Conservation (phyloP, 2,113 vertebrate species). For the Carassius auratus region DNA sequence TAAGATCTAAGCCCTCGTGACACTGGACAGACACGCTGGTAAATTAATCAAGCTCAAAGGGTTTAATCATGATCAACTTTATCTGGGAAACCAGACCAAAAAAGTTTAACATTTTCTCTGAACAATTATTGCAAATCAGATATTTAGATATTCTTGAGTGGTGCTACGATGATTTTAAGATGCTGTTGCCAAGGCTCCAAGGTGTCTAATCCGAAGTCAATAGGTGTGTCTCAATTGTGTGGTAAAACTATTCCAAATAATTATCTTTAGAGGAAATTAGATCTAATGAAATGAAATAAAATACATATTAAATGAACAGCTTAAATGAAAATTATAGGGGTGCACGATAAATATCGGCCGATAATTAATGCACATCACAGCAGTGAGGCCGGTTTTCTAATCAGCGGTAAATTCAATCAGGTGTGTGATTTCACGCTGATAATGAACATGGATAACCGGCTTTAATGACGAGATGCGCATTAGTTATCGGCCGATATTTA, state of each 20-base stretch:
- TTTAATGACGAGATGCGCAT: too few relatives aligned
- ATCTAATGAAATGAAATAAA: not conserved
- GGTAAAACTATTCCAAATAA: not conserved
- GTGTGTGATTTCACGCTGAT: too few relatives aligned
- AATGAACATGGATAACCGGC: too few relatives aligned
- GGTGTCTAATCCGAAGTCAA: not conserved
- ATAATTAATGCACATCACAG: too few relatives aligned
- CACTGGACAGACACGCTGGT: constrained; percentile 25
- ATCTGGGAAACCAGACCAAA: not conserved
- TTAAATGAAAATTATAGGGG: too few relatives aligned
- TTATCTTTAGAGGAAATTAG: not conserved
- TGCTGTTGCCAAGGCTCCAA: too few relatives aligned
- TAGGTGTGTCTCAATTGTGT: not conserved
- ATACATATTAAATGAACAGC: too few relatives aligned
- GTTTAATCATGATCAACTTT: constrained; percentile 27
- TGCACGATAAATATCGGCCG: too few relatives aligned
- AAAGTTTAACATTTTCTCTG: not conserved
- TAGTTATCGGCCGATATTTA: too few relatives aligned
- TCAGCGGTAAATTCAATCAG: too few relatives aligned
- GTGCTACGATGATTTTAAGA: not conserved
- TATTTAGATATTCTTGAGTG: not conserved
- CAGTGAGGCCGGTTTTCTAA: too few relatives aligned
- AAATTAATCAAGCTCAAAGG: constrained; percentile 33
- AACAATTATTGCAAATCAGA: not conserved
- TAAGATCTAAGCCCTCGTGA: not conserved